phyloP scores from a whole-genome alignment of 2,797 vertebrate genomes.

The Enteromius viviparus region DNA sequence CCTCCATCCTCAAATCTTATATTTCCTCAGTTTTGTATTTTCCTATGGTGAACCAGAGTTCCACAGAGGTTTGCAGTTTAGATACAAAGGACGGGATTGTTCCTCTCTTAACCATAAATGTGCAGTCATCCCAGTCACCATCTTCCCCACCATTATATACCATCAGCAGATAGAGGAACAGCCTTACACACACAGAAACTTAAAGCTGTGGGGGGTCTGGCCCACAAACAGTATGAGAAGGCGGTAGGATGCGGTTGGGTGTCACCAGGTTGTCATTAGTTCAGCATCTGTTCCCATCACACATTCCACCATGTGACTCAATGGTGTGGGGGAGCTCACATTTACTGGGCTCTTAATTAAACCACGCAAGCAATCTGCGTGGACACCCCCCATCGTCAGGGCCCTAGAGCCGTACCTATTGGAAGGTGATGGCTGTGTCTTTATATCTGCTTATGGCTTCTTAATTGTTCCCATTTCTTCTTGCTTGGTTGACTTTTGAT shows the following conservation, averaged over 20 bases:
- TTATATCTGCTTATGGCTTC: slow-evolving; percentile 24
- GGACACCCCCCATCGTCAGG: slow-evolving; percentile 75
- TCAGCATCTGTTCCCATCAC: slow-evolving; percentile 88
- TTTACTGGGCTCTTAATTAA: slow-evolving; percentile 90
- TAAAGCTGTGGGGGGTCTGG: slow-evolving; percentile 59
- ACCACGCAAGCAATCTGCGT: slow-evolving; percentile 84
- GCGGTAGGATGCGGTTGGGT: slow-evolving; percentile 78
- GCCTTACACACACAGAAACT: slow-evolving; percentile 31
- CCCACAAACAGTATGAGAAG: slow-evolving; percentile 61
- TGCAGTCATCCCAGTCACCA: slow-evolving; percentile 12
- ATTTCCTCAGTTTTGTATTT: slow-evolving; percentile 7
- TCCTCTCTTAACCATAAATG: slow-evolving; percentile 26
- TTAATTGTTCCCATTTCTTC: slow-evolving; percentile 39
- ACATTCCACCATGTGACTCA: slow-evolving; percentile 82
- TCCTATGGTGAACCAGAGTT: slow-evolving; percentile 10
- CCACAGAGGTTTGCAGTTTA: slow-evolving; percentile 24
- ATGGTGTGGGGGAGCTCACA: slow-evolving; percentile 76
- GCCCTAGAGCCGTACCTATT: slow-evolving; percentile 50
- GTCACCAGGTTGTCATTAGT: slow-evolving; percentile 88
- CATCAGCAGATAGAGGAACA: slow-evolving; percentile 24
- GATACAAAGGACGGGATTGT: slow-evolving; percentile 30
- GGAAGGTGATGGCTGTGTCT: slow-evolving; percentile 32
- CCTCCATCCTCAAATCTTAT: not conserved
- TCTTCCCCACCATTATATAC: not conserved
- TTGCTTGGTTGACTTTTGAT: slow-evolving; percentile 34